phyloP scores from a whole-genome alignment of 2,888 invertebrate genomes.

The Metallyticus violacea region DNA sequence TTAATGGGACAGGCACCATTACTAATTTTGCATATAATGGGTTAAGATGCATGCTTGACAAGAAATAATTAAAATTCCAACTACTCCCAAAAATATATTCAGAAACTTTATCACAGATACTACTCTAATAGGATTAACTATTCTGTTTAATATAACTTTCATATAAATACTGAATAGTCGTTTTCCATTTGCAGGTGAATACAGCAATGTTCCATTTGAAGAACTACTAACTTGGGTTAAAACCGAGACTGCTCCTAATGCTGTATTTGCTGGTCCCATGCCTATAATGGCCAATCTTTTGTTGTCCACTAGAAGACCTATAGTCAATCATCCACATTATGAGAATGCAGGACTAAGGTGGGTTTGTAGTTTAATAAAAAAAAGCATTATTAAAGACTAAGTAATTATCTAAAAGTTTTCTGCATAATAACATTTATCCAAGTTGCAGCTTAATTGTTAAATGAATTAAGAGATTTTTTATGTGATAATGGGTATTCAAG shows the following conservation, averaged over 20 bases:
- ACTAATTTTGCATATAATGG: no score
- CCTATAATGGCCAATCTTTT: conserved; percentile 80
- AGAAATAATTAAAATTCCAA: no score
- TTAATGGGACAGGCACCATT: no score
- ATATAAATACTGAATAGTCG: neutral
- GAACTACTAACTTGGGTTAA: conserved; percentile 76
- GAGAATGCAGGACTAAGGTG: conserved; percentile 77
- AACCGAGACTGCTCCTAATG: conserved; percentile 57
- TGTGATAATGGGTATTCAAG: no score
- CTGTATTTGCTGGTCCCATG: conserved; percentile 84
- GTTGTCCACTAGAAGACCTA: conserved; percentile 70
- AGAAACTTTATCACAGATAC: no score
- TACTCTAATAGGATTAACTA: no score
- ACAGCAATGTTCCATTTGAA: conserved; percentile 69
- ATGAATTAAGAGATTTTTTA: no score
- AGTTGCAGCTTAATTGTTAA: neutral
- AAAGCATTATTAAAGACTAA: neutral
- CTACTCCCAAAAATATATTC: no score
- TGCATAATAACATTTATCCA: neutral
- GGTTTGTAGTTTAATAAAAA: conserved; percentile 1
- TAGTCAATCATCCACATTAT: conserved; percentile 86
- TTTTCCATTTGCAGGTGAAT: conserved; percentile 55
- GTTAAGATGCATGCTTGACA: no score
- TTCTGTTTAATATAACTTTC: no score
- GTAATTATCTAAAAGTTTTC: neutral